A percentile compares a stretch with the other conserved stretches of the same genome.
phyloP scores from a whole-genome alignment of 2,888 invertebrate species.

The Lasioglossum villosulum region DNA sequence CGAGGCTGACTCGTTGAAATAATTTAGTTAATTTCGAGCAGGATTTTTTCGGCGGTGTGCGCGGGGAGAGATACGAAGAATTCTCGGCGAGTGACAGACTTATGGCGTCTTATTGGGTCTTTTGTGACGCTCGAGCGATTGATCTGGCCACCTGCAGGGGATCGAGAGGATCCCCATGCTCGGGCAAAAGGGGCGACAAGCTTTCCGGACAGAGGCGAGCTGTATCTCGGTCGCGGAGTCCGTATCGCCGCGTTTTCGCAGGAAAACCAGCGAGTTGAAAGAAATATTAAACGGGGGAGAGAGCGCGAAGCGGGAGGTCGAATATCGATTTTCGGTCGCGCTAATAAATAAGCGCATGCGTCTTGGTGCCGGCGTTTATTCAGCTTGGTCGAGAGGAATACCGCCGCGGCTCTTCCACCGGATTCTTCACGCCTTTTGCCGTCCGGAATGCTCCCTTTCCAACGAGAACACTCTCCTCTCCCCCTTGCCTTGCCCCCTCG shows the following conservation, averaged over 20 bases:
- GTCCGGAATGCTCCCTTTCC: constrained; percentile 7
- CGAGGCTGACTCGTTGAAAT: too few species aligned
- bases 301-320: constrained; percentile 64
- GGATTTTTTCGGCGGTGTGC: background rate
- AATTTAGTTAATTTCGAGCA: background rate
- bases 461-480: background rate
- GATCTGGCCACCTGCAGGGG: background rate
- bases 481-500: background rate
- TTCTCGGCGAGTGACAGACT: background rate
- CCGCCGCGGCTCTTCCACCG: constrained; percentile 19
- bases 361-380: constrained; percentile 54
- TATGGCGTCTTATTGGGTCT: background rate
- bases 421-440: constrained; percentile 48
- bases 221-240: constrained; percentile 8
- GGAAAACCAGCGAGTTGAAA: constrained; percentile 68
- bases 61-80: background rate
- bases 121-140: background rate
- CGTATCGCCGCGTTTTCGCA: constrained; percentile 47
- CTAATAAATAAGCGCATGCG: constrained; percentile 82
- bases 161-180: background rate
- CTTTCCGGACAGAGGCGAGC: background rate
- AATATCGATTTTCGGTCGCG: constrained; percentile 81
- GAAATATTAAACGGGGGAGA: constrained; percentile 72
- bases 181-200: background rate
- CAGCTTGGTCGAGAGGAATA: constrained; percentile 16